phyloP scores from a whole-genome alignment of 1,140 invertebrate genomes.

The Oscheius sp. region DNA sequence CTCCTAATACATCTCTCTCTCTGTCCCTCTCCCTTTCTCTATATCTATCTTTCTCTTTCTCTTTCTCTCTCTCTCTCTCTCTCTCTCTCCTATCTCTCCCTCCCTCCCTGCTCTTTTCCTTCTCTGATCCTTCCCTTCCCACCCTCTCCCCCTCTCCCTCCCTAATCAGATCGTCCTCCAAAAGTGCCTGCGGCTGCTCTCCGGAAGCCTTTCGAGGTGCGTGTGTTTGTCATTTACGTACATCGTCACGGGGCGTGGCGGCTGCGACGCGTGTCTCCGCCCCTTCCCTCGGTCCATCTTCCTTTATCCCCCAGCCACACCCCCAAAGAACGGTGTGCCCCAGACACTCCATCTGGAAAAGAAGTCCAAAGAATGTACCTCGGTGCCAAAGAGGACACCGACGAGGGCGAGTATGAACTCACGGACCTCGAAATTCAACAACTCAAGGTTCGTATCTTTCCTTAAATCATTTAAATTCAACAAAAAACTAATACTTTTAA shows the following conservation, averaged over 20 bases:
- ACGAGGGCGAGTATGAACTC: slow-evolving; percentile 21
- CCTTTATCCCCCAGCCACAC: background rate
- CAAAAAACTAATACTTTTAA: too few species aligned
- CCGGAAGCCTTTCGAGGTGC: background rate
- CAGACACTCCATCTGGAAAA: background rate
- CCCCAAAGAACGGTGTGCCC: background rate
- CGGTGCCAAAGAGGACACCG: background rate
- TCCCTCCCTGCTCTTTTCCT: too few species aligned
- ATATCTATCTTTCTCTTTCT: too few species aligned
- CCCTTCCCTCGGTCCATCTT: background rate
- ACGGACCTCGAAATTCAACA: slow-evolving; percentile 28
- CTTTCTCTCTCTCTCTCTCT: too few species aligned
- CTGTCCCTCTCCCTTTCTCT: too few species aligned
- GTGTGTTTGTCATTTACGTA: background rate
- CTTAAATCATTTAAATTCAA: too few species aligned
- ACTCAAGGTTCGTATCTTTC: slow-evolving; percentile 10
- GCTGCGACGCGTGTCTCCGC: background rate
- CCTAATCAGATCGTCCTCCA: too few species aligned
- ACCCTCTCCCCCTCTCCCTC: background rate
- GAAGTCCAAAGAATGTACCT: background rate
- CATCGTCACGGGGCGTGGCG: background rate
- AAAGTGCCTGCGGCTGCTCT: too few species aligned
- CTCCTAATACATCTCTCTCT: too few species aligned
- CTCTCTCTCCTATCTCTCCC: too few species aligned
- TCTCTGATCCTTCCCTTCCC: background rate